Evolutionary conservation across 1,140 invertebrate genomes (phyloP).

Genomic region (Bicyclus anynana): DNA sequence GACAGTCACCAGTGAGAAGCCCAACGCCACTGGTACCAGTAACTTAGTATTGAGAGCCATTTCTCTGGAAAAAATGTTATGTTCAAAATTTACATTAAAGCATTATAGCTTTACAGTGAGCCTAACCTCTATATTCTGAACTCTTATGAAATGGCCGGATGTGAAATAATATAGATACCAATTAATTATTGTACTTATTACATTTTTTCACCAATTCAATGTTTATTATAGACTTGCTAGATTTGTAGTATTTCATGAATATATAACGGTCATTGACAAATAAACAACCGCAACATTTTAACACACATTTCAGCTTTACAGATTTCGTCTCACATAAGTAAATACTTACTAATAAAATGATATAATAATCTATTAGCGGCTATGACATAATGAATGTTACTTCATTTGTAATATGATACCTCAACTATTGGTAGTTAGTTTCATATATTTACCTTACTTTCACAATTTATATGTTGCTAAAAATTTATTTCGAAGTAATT

Average conservation of each 20-base stretch:
- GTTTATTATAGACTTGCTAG: too few relatives aligned
- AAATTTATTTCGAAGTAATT: neutral
- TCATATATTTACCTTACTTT: constrained; percentile 16
- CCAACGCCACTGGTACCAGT: constrained; percentile 52
- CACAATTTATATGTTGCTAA: neutral
- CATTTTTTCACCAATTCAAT: too few relatives aligned
- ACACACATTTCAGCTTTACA: too few relatives aligned
- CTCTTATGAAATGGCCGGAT: too few relatives aligned
- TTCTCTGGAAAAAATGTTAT: constrained; percentile 39
- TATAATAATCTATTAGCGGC: constrained; percentile 60
- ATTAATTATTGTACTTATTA: too few relatives aligned
- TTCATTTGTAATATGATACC: constrained; percentile 68
- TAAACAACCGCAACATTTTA: too few relatives aligned
- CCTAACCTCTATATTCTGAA: too few relatives aligned
- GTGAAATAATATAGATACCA: too few relatives aligned
- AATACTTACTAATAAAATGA: constrained; percentile 21
- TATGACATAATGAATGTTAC: constrained; percentile 75
- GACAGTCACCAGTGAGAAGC: constrained; percentile 58
- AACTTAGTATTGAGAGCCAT: constrained; percentile 57
- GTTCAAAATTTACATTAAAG: constrained; percentile 10
- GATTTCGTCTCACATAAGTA: constrained; percentile 1
- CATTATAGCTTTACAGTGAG: too few relatives aligned
- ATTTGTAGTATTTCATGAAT: too few relatives aligned
- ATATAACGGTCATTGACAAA: too few relatives aligned
- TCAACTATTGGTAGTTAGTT: constrained; percentile 8